Base-by-base conservation (phyloP, 2,113 vertebrate genomes). In the Rousettus leschenaultii region DNA sequence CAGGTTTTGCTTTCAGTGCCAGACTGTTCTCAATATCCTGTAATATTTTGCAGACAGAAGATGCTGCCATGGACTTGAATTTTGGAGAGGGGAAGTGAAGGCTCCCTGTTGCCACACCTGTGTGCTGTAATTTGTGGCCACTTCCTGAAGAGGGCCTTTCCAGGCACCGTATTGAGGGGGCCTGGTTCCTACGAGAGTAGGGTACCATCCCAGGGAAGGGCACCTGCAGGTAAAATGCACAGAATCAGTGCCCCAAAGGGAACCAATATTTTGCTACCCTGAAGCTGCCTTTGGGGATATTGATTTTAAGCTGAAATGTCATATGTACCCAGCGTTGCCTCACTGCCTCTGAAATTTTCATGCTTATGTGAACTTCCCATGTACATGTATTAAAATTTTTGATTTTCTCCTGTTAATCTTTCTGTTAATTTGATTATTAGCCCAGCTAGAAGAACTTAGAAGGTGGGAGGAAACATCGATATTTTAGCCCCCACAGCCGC, bases 61-160 rank as follows among this genome's bases (percentile, higher is more conserved):
- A n/a, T 11, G 7, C 24, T 66, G 66, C 66, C 40, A 12, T 35
- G 55, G 48, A n/a, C 7, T 28, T 59, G 21, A 61, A 18, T 33
- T 30, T 7, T 7, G 5, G 68, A 45, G 21, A 40, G 22, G 3
- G 59, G 38, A 59, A 74, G 26, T 24, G 7, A 80, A 59, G 48
- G 57, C 48, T 51, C 40, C 30, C 4, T 0, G 30, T 7, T 45
- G 55, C n/a, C 65, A 48, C 0, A 3, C 8, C 1, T 2, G 5
- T 10, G 48, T 38, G 74, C 43, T 92, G 26, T 55, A 33, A 6
- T 68, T 75, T 33, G 19, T 7, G 61, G 51, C 18, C 28, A 65
- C 59, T 68, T 21, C 24, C 65, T 33, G 26, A 33, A 38, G 0
- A 10, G 51, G 51, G 35, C 74, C 38, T 33, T 45, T 16, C 13